Conservation (phyloP, 2,888 invertebrate species). For the Crematogaster levior region DNA sequence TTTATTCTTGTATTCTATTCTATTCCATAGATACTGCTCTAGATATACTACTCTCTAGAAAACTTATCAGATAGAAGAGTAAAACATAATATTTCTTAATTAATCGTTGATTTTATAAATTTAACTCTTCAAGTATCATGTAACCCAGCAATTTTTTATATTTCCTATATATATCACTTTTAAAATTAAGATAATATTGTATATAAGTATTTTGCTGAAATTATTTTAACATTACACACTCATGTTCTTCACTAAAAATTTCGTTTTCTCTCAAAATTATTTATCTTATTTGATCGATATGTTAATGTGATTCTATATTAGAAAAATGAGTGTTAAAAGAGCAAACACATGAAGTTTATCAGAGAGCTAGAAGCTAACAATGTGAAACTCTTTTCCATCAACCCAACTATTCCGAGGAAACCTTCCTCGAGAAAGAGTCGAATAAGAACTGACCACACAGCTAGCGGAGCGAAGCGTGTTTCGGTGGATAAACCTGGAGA, state of each 20-base stretch:
- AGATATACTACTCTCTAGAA: background rate
- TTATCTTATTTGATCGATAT: background rate
- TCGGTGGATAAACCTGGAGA: constrained; percentile 65
- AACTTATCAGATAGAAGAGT: background rate
- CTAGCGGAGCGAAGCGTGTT: constrained; percentile 51
- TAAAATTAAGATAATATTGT: background rate
- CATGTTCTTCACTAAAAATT: background rate
- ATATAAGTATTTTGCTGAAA: background rate
- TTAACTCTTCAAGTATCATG: background rate
- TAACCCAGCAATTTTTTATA: background rate
- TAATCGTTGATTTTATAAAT: background rate
- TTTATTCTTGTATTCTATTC: background rate
- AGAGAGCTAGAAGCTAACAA: background rate
- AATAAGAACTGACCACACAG: constrained; percentile 1
- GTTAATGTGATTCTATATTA: background rate
- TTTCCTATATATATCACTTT: background rate
- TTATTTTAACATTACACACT: background rate
- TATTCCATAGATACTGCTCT: background rate
- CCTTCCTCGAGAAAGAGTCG: background rate
- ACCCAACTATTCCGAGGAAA: background rate
- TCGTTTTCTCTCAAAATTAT: background rate
- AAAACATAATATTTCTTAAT: background rate
- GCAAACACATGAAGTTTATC: background rate
- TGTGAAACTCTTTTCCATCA: background rate
- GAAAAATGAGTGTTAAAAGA: background rate